Conservation (phyloP, 2,797 vertebrate genomes). For the Valencia hispanica region DNA sequence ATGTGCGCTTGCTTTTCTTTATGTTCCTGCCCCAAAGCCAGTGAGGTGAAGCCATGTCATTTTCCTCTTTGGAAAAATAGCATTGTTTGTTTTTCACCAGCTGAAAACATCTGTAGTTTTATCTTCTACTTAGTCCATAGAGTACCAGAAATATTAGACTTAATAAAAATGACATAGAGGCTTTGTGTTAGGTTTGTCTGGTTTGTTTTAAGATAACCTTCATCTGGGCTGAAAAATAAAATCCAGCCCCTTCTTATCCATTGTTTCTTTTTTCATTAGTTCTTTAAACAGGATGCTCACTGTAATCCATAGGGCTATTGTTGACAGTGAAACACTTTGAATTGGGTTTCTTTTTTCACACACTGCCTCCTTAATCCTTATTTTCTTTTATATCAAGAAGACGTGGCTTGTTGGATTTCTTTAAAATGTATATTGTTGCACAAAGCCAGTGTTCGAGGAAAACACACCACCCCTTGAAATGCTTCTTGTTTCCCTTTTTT, state of each 20-base stretch:
- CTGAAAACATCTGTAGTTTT: constrained; percentile 45
- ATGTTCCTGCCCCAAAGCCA: constrained; percentile 20
- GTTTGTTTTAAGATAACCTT: constrained; percentile 22
- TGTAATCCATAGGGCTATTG: constrained; percentile 47
- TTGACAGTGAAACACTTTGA: constrained; percentile 46
- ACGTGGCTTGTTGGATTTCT: constrained; percentile 38
- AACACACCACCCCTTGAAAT: constrained; percentile 1
- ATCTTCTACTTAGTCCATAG: constrained; percentile 29
- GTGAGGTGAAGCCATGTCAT: constrained; percentile 54
- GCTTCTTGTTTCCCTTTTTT: not conserved
- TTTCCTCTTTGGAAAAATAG: constrained; percentile 60
- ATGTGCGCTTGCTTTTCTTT: constrained; percentile 30
- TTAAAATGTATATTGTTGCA: constrained; percentile 4
- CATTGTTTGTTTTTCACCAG: constrained; percentile 31
- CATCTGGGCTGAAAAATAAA: constrained; percentile 17
- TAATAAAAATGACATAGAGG: constrained; percentile 17
- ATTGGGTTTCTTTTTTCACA: constrained; percentile 19
- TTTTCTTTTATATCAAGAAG: constrained; percentile 43
- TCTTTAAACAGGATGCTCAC: constrained; percentile 45
- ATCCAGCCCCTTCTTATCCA: constrained; percentile 36
- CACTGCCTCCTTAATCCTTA: constrained; percentile 11
- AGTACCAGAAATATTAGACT: constrained; percentile 26
- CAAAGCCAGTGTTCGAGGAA: constrained; percentile 3
- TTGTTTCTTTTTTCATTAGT: constrained; percentile 34
- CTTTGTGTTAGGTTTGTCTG: constrained; percentile 2